Conservation (phyloP, 2,797 vertebrate genomes). For the Danio choprae region DNA sequence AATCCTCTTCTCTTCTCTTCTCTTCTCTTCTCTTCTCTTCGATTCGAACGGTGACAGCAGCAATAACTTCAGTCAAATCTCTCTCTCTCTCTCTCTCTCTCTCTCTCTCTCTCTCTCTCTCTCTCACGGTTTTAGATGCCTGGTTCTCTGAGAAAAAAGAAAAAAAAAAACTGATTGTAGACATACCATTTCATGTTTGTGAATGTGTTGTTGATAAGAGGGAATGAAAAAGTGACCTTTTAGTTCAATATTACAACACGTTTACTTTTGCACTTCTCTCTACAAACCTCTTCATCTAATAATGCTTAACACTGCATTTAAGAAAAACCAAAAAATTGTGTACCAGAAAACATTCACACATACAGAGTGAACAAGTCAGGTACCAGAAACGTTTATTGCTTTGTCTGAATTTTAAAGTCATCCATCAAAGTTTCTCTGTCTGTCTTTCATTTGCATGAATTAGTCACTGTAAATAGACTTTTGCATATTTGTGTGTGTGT, state of each 20-base stretch:
- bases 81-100: conserved; percentile 9
- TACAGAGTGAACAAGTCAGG: not conserved
- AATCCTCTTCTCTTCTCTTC: not conserved
- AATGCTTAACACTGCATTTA: not conserved
- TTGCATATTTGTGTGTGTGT: conserved; percentile 4
- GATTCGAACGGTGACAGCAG: too few relatives aligned
- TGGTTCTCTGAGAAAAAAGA: too few relatives aligned
- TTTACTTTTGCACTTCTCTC: not conserved
- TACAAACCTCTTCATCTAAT: not conserved
- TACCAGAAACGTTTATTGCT: not conserved
- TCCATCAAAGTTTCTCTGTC: not conserved
- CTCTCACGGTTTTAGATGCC: conserved; percentile 6
- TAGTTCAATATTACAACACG: not conserved
- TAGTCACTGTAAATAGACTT: conserved; percentile 15
- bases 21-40: not conserved
- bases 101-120: not conserved
- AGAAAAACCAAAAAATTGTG: conserved; percentile 1
- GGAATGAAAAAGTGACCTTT: not conserved
- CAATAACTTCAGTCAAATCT: too few relatives aligned
- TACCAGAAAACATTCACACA: not conserved
- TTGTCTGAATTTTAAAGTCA: not conserved
- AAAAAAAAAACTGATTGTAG: too few relatives aligned
- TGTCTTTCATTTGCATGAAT: conserved; percentile 23
- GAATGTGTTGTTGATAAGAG: conserved; percentile 20
- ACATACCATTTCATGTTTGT: conserved; percentile 1